A percentile compares a stretch with the other conserved stretches of the same genome.
Evolutionary conservation across 2,797 vertebrate genomes (phyloP).

Genomic region (Toxotes lorentzi): DNA sequence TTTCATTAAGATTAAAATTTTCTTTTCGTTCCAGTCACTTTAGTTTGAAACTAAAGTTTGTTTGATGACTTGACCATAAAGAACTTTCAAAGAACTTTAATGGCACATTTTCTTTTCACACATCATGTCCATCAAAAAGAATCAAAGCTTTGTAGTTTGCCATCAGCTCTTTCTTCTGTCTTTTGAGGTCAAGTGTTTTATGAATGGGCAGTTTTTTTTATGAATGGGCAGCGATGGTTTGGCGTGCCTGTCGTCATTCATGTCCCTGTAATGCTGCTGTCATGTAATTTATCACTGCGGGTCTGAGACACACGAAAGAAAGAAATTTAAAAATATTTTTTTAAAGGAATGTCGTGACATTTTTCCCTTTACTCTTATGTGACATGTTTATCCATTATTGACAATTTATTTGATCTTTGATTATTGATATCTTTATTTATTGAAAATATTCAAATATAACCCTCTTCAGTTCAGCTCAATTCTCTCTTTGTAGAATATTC

Average conservation of each 20-base stretch:
- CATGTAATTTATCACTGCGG: background rate
- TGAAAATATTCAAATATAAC: background rate
- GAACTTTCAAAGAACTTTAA: conserved; percentile 26
- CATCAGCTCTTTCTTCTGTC: conserved; percentile 1
- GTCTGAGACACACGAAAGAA: background rate
- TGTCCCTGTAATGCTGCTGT: conserved; percentile 3
- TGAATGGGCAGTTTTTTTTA: conserved; percentile 27
- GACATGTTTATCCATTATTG: background rate
- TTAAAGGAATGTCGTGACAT: background rate
- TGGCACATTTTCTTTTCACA: background rate
- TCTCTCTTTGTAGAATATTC: background rate
- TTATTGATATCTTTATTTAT: too few relatives aligned
- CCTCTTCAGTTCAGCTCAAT: background rate
- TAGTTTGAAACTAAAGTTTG: background rate
- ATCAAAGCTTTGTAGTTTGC: conserved; percentile 1
- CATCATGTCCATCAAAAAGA: conserved; percentile 24
- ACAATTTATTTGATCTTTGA: background rate
- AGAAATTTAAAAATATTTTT: background rate
- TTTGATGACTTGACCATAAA: conserved; percentile 37
- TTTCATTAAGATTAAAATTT: background rate
- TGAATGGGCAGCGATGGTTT: conserved; percentile 23
- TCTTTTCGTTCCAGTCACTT: background rate
- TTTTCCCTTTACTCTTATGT: background rate
- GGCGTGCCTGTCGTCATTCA: background rate
- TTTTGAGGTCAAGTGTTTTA: conserved; percentile 42